Conservation (phyloP, 2,888 invertebrate species). For the Leucozona laternaria region DNA sequence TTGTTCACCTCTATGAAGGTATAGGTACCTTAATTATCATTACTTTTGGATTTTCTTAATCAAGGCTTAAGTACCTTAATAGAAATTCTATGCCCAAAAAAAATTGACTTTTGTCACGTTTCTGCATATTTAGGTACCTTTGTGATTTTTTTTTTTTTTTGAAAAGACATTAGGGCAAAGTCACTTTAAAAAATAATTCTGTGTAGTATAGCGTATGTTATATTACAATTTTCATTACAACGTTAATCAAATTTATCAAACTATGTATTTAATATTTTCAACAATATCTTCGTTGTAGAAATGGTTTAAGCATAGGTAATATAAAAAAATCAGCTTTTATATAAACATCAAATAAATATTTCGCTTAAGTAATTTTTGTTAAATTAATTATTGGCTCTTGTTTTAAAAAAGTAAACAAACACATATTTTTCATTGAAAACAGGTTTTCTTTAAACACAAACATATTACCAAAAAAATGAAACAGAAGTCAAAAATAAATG, state of each 20-base stretch:
- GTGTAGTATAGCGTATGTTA: neutral
- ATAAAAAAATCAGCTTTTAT: too few species aligned
- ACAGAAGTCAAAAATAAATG: too few species aligned
- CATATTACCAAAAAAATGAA: too few species aligned
- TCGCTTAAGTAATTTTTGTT: too few species aligned
- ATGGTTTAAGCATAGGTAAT: too few species aligned
- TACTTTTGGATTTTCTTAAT: neutral
- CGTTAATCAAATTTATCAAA: neutral
- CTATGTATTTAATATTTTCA: too few species aligned
- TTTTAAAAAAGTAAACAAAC: too few species aligned
- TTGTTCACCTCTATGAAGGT: neutral
- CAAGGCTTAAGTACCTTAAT: neutral
- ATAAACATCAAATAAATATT: too few species aligned
- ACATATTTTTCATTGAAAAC: too few species aligned
- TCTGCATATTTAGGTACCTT: neutral
- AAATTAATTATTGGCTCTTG: too few species aligned
- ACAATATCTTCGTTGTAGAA: too few species aligned
- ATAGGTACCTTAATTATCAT: neutral
- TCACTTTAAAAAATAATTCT: neutral
- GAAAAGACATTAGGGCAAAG: neutral
- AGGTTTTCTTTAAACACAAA: too few species aligned
- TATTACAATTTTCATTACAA: neutral
- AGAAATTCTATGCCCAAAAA: neutral
- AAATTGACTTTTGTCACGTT: conserved; percentile 45
- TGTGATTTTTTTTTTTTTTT: neutral